Evolutionary conservation across 2,888 invertebrate genomes (phyloP).

Genomic region (Hanleya hanleyi): DNA sequence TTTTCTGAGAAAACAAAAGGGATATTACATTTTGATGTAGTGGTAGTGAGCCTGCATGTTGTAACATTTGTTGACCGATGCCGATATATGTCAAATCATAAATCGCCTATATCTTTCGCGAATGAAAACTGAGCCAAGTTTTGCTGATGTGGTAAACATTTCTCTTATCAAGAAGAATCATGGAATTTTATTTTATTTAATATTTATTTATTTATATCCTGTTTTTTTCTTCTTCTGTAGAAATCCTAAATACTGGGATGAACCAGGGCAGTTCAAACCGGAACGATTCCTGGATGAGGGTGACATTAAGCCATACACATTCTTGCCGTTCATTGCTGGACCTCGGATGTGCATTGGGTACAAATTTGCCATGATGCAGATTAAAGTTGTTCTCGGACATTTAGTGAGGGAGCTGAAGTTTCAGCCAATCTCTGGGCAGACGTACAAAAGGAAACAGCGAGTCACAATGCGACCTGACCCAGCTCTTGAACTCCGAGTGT

Average conservation of each 20-base stretch:
- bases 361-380: conserved; percentile 50
- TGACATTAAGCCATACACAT: conserved; percentile 27
- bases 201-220: too few species aligned
- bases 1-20: too few species aligned
- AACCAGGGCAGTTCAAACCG: conserved; percentile 52
- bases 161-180: too few species aligned
- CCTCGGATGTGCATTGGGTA: conserved; percentile 54
- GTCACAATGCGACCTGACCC: conserved; percentile 47
- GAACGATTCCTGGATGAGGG: conserved; percentile 48
- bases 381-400: conserved; percentile 37
- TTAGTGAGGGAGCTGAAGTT: conserved; percentile 40
- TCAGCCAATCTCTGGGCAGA: conserved; percentile 35
- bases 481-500: conserved; percentile 26
- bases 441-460: conserved; percentile 28
- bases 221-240: conserved; percentile 26
- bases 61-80: too few species aligned
- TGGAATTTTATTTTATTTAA: too few species aligned
- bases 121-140: too few species aligned
- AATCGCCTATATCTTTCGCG: too few species aligned
- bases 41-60: too few species aligned
- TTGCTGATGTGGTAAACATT: too few species aligned
- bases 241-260: conserved; percentile 44
- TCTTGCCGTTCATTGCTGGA: conserved; percentile 47
- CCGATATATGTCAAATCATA: too few species aligned
- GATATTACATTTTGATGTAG: too few species aligned